Evolutionary conservation across 2,888 invertebrate species (phyloP), one percentile per base, ranked within the genome.

Genomic region (Lochmaea capreae): DNA sequence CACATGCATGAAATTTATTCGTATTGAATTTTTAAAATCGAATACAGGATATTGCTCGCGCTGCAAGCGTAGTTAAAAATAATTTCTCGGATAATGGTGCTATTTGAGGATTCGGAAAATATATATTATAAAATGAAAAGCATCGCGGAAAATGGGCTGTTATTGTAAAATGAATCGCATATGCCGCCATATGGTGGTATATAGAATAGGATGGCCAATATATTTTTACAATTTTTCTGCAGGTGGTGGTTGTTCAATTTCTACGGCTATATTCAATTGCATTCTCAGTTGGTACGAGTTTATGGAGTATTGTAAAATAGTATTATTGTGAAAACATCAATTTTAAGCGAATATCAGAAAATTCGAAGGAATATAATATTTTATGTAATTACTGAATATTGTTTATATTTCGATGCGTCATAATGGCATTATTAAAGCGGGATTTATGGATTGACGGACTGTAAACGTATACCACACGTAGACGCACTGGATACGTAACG

Each of bases 1-100:
- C 73, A 76, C 74, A 75, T 65, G 67, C 65, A 73, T 67, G 78
- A 75, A 77, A 79, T 79, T 78, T 79, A 79, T 80, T 79, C 69
- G 75, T 77, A 76, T 80, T 79, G 67, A 72, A 67, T 78, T 77
- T 74, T 71, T 74, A 66, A 72, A 46, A 69, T 62, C 65, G 72
- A 68, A 71, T 71, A 52, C 69, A 70, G 72, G 62, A 71, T 65
- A 70, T 74, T 76, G 67, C 43, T 22, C 26, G 42, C 61, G 76
- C 69, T 68, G 62, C 65, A 68, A 65, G 43, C 71, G 74, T 65
- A 63, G 72, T 73, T 77, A 72, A 75, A 79, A 77, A 76, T 75
- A 75, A 75, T 75, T 75, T 73, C 73, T 76, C 66, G 65, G 71
- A 73, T 73, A 77, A 75, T 71, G 61, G 71, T 67, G 73, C 75